A percentile compares a stretch with the other conserved stretches of the same genome.
phyloP scores from a whole-genome alignment of 2,797 vertebrate species.

The Crocidura indochinensis region DNA sequence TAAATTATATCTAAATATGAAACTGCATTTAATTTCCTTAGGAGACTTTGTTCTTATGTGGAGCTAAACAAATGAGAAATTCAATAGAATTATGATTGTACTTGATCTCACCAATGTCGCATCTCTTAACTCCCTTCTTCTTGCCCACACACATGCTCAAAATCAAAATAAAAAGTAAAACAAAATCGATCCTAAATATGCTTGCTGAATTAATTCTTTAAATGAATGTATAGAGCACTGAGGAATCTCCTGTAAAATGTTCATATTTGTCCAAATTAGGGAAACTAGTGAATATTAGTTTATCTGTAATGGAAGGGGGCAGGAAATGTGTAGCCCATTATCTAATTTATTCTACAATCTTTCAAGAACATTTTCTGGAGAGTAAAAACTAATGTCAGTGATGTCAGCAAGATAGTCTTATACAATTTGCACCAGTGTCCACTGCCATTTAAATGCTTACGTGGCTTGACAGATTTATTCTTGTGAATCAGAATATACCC shows the following conservation, averaged over 20 bases:
- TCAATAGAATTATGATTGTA: not conserved
- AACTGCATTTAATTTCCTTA: not conserved
- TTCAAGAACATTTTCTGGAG: not conserved
- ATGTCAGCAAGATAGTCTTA: not conserved
- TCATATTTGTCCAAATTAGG: constrained; percentile 13
- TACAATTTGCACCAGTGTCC: not conserved
- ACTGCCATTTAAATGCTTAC: not conserved
- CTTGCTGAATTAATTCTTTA: not conserved
- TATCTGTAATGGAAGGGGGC: not conserved
- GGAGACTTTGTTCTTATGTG: not conserved
- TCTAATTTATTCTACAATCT: not conserved
- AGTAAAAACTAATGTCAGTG: not conserved
- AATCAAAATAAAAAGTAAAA: too few species aligned
- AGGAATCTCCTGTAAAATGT: not conserved
- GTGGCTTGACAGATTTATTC: not conserved
- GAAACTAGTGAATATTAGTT: not conserved
- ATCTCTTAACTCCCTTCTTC: not conserved
- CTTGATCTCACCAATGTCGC: not conserved
- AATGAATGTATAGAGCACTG: not conserved
- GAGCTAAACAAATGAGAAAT: not conserved
- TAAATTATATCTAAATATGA: not conserved
- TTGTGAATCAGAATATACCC: not conserved
- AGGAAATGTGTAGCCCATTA: not conserved
- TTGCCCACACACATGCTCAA: too few species aligned
- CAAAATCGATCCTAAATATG: not conserved